Percentiles rank a stretch among this genome's conserved stretches.
phyloP scores from a whole-genome alignment of 37 sponge, comb jelly and placozoan species.

The Beroe forskalii region DNA sequence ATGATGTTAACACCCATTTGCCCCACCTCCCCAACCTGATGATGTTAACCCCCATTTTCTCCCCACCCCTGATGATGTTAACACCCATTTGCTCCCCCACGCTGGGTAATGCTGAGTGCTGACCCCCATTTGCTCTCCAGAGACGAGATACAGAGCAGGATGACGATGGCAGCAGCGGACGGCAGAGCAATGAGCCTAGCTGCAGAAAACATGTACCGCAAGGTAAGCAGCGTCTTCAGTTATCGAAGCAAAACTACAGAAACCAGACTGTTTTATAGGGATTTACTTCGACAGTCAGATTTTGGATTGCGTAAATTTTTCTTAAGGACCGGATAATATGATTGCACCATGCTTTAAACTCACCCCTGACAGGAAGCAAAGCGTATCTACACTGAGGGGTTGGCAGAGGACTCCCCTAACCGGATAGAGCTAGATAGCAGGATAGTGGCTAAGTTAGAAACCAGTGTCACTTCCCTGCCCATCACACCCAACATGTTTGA shows the following conservation, averaged over 20 bases:
- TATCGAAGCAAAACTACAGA: no score
- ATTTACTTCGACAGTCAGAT: no score
- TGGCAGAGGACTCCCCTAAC: slow-evolving; percentile 56
- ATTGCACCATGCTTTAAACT: no score
- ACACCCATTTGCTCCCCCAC: no score
- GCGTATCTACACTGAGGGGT: slow-evolving; percentile 24
- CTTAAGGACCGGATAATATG: no score
- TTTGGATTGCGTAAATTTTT: neutral
- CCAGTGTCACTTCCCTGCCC: slow-evolving; percentile 27
- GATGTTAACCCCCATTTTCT: no score
- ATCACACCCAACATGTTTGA: slow-evolving; percentile 57
- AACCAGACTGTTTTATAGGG: no score
- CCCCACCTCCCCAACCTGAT: no score
- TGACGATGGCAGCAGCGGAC: neutral
- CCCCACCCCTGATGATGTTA: no score
- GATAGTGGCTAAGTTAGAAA: slow-evolving; percentile 36
- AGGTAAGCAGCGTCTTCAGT: slow-evolving; percentile 30
- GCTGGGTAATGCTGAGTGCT: no score
- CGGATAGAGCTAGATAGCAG: slow-evolving; percentile 5
- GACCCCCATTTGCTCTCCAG: no score
- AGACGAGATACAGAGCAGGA: slow-evolving; percentile 31
- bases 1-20: no score
- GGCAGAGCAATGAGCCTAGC: neutral
- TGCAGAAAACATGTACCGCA: slow-evolving; percentile 50
- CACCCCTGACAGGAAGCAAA: slow-evolving; percentile 56